Base-by-base conservation (phyloP, 53 echinoderm and acorn worm species). In the Astropecten irregularis region DNA sequence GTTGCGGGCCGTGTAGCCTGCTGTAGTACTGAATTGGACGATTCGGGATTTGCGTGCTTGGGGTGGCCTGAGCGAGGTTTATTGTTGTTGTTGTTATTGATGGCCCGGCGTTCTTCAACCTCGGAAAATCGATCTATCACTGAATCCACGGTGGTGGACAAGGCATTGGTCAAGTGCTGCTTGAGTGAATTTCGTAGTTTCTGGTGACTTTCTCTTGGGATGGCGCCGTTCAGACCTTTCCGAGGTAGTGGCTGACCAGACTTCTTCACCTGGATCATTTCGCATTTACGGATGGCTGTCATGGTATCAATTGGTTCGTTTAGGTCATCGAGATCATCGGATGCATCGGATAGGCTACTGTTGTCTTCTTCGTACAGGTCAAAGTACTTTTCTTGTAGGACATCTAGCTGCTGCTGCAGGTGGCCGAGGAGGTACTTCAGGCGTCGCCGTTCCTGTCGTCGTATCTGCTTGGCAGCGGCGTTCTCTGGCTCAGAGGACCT, bases 371-470 rank as follows among this genome's bases (percentile, higher is more conserved):
- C 96, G 61, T 89, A 96, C 40, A 96, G 91, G 44, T 89, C 93
- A 81, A 89, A 91, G 85, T 96, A 96, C 77, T 93, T 87, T 48
- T 96, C 93, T 60, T 93, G 93, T 39, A 96, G 84, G 66, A 84
- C 86, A 44, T 96, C 91, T 20, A 96, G 87, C 70, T 93, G 96
- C 67, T 91, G 86, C 39, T 96, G 96, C 37, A 96, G 85, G 26
- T 93, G 93, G 16, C 85, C 72, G n/a, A 96, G 81, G 53, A 96
- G 81, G 63, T 86, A 84, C 74, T 96, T 93, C 0, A 96, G 87
- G 28, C 87, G 72, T 13, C 73, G 74, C 30, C 85, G 84, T 69
- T 94, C 97, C 49, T 90, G 67, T 46, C 77, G 87, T 29, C 89
- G 70, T 18, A 81, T 49, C 7, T 60, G 72, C 49, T 86, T 89